These are phyloP conservation scores for Metaphire vulgaris DNA, from an alignment of 1,140 invertebrate genomes.

Conservation along the genomic window DNA sequence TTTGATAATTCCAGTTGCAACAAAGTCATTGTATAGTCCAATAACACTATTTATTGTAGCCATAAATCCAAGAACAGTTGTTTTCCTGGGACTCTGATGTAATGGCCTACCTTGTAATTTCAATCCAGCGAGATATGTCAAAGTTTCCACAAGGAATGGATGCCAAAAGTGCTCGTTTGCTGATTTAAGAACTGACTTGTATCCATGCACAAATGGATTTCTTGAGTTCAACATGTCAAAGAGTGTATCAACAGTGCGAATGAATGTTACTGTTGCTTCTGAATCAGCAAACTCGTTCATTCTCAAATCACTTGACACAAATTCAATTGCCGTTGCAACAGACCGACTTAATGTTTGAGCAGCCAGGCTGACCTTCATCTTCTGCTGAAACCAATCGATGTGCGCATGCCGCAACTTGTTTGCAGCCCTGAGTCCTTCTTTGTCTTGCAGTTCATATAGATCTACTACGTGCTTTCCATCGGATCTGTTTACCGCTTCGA, in stretches of 20 bases:
- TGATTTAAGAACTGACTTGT: not conserved
- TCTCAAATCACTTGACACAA: not conserved
- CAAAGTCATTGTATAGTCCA: constrained; percentile 13
- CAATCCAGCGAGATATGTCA: not conserved
- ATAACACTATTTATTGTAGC: constrained; percentile 2
- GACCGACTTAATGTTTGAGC: not conserved
- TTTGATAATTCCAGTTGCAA: not conserved
- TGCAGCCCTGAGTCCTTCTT: not conserved
- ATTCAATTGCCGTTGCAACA: not conserved
- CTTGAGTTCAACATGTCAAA: not conserved
- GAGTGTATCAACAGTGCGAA: not conserved
- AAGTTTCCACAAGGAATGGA: not conserved
- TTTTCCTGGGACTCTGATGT: not conserved
- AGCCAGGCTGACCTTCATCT: constrained; percentile 9
- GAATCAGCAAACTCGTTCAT: not conserved
- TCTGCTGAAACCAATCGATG: constrained; percentile 3
- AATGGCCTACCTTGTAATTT: not conserved
- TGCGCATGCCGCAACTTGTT: not conserved
- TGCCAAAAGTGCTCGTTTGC: not conserved
- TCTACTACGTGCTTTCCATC: not conserved
- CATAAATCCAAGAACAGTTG: constrained; percentile 8
- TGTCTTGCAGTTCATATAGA: constrained; percentile 12
- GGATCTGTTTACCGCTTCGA: not conserved
- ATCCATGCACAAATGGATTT: not conserved
- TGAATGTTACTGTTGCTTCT: not conserved